Evolutionary conservation across 2,797 vertebrate genomes (phyloP).

Genomic region (Eleutherodactylus coqui): DNA sequence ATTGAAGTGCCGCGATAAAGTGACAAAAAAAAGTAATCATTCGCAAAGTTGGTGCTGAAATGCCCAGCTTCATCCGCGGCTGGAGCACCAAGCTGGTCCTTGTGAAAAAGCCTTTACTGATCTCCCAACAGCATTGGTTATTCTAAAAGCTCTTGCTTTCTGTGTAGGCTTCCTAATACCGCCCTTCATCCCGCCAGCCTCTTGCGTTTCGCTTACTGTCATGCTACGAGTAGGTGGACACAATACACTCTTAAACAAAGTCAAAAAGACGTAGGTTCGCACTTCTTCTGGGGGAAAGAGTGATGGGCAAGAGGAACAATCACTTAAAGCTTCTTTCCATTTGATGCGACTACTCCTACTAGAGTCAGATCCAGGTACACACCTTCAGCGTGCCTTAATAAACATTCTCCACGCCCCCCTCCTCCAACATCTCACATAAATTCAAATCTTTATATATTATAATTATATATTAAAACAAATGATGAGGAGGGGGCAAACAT

Average conservation of each 20-base stretch:
- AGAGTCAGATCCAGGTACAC: background rate
- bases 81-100: background rate
- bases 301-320: constrained; percentile 22
- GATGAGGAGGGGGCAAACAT: constrained; percentile 64
- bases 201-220: background rate
- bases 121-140: background rate
- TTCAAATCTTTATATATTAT: constrained; percentile 78
- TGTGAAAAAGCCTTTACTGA: background rate
- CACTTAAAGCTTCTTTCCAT: constrained; percentile 3
- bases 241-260: background rate
- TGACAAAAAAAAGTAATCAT: background rate
- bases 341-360: constrained; percentile 8
- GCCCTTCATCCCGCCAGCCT: background rate
- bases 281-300: background rate
- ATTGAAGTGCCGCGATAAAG: background rate
- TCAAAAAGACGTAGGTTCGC: background rate
- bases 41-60: constrained; percentile 4
- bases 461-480: constrained; percentile 75
- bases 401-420: constrained; percentile 27
- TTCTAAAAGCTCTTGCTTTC: background rate
- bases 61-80: background rate
- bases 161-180: background rate
- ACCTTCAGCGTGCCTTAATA: constrained; percentile 5
- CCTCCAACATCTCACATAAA: constrained; percentile 72
- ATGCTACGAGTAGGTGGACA: background rate